These are phyloP conservation scores for Cryptotermes secundus DNA, from an alignment of 1,140 invertebrate genomes.

Conservation along the genomic window DNA sequence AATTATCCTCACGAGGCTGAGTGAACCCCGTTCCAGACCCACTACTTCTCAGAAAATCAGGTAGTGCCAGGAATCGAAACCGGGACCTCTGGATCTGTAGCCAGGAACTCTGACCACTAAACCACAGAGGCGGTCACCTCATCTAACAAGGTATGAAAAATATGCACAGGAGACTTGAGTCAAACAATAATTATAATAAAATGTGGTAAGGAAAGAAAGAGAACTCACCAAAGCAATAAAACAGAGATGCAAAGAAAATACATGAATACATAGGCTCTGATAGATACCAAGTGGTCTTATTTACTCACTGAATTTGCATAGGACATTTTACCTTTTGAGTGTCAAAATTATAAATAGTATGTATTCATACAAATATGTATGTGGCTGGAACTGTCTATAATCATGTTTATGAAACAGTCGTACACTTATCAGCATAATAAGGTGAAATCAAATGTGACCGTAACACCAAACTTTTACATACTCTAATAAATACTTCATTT, in stretches of 20 bases:
- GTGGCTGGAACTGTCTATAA: not conserved
- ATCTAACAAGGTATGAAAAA: not conserved
- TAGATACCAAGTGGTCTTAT: no score
- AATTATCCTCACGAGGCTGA: no score
- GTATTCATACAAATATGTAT: not conserved
- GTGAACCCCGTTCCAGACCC: no score
- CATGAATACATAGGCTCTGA: not conserved
- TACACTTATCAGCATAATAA: not conserved
- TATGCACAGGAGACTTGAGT: not conserved
- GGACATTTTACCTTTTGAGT: no score
- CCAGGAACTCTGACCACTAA: not conserved
- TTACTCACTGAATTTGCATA: no score
- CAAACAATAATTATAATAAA: not conserved
- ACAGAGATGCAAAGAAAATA: not conserved
- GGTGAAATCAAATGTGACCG: not conserved
- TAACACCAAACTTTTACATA: not conserved
- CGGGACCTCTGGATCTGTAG: no score
- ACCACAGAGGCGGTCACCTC: not conserved
- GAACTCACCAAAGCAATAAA: not conserved
- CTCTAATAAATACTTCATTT: not conserved
- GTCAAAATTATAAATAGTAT: not conserved
- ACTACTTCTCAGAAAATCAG: no score
- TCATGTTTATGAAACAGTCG: not conserved
- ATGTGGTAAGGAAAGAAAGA: not conserved
- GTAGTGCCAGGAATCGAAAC: no score